Evolutionary conservation across 1,140 invertebrate species (phyloP).

Genomic region (Aphaenogaster ashmeadi): DNA sequence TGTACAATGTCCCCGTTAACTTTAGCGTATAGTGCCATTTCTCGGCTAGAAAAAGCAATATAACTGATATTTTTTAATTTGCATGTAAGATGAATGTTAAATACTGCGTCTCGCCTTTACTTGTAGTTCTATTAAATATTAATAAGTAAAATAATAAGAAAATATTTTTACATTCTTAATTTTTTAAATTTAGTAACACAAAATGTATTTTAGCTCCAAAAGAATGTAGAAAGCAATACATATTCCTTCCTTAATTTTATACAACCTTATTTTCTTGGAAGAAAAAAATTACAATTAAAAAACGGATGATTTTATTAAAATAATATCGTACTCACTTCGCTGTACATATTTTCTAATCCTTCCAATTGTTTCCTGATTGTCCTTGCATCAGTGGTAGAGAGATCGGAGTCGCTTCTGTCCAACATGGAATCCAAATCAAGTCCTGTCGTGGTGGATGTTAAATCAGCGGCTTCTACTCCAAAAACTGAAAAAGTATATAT

Average conservation of each 20-base stretch:
- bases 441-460: conserved; percentile 93
- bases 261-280: background rate
- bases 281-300: background rate
- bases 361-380: conserved; percentile 94
- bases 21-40: conserved; percentile 5
- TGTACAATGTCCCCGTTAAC: background rate
- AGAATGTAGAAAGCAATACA: background rate
- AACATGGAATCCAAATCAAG: conserved; percentile 94
- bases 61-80: conserved; percentile 2
- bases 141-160: background rate
- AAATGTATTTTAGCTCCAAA: background rate
- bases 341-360: conserved; percentile 96
- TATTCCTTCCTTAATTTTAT: background rate
- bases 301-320: conserved; percentile 1
- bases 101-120: background rate
- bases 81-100: background rate
- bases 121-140: conserved; percentile 6
- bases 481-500: conserved; percentile 86
- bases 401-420: conserved; percentile 92
- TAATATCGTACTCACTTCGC: conserved; percentile 87
- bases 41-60: background rate
- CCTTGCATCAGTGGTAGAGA: conserved; percentile 92
- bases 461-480: conserved; percentile 91
- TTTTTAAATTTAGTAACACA: background rate
- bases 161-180: background rate